Evolutionary conservation across 2,113 vertebrate genomes (phyloP).

Genomic region (Amblyopsis rosae): DNA sequence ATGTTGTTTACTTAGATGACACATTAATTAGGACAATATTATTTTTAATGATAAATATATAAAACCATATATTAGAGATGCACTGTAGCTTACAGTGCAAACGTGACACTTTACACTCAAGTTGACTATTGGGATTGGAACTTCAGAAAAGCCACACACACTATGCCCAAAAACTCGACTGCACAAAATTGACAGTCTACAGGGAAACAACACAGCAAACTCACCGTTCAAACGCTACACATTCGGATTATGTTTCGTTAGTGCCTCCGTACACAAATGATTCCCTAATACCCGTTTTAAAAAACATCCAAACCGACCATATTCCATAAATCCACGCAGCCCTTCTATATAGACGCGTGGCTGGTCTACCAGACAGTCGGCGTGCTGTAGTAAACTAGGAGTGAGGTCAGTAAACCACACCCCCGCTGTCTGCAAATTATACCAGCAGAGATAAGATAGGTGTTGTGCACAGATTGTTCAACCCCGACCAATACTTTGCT

Average conservation of each 20-base stretch:
- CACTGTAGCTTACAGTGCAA: background rate
- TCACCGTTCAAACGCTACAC: slow-evolving; percentile 50
- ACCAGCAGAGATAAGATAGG: slow-evolving; percentile 33
- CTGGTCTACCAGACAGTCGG: slow-evolving; percentile 52
- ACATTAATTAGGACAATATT: background rate
- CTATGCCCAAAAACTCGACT: slow-evolving; percentile 48
- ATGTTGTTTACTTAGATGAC: too few species aligned
- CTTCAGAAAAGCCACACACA: slow-evolving; percentile 44
- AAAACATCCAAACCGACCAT: background rate
- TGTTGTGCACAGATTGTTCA: background rate
- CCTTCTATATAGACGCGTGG: slow-evolving; percentile 46
- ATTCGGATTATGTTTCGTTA: background rate
- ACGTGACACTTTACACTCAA: background rate
- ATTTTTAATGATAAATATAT: background rate
- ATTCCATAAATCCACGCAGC: slow-evolving; percentile 15
- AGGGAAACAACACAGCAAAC: slow-evolving; percentile 36
- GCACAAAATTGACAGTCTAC: slow-evolving; percentile 26
- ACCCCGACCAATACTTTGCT: background rate
- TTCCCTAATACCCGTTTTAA: slow-evolving; percentile 3
- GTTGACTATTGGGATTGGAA: slow-evolving; percentile 48
- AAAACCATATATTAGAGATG: background rate
- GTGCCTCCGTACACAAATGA: background rate
- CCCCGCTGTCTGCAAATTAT: slow-evolving; percentile 54
- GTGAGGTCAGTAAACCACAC: slow-evolving; percentile 69
- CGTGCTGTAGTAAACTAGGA: slow-evolving; percentile 38